A percentile compares a stretch with the other conserved stretches of the same genome.
These are phyloP conservation scores for Cydia pomonella DNA, from an alignment of 1,140 invertebrate genomes.

Conservation along the genomic window DNA sequence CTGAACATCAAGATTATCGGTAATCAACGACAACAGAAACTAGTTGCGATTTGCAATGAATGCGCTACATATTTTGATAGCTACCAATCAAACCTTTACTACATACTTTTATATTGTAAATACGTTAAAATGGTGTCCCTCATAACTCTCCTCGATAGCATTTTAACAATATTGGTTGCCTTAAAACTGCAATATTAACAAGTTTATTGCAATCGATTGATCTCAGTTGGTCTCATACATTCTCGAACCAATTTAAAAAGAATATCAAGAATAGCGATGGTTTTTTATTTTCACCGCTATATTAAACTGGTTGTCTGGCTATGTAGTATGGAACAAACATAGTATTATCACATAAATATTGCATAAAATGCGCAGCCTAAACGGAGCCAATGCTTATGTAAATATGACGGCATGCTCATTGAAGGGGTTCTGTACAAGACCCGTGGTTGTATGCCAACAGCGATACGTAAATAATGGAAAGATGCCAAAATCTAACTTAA, in stretches of 20 bases:
- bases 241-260: not conserved
- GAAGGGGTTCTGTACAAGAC: not conserved
- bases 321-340: not conserved
- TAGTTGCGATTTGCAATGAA: not conserved
- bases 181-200: not conserved
- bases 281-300: not conserved
- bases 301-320: not conserved
- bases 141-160: too few species aligned
- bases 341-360: not conserved
- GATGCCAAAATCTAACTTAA: not conserved
- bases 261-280: not conserved
- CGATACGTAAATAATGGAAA: not conserved
- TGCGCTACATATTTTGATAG: too few species aligned
- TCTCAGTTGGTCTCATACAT: not conserved
- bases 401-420: not conserved
- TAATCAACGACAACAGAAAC: not conserved
- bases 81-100: too few species aligned
- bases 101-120: too few species aligned
- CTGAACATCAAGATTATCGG: not conserved
- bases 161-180: too few species aligned
- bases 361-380: not conserved
- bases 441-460: not conserved
- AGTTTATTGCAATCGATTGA: not conserved
- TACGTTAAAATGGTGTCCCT: too few species aligned
- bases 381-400: not conserved